Evolutionary conservation across 2,113 vertebrate species (phyloP).

Genomic region (Lagopus leucura): DNA sequence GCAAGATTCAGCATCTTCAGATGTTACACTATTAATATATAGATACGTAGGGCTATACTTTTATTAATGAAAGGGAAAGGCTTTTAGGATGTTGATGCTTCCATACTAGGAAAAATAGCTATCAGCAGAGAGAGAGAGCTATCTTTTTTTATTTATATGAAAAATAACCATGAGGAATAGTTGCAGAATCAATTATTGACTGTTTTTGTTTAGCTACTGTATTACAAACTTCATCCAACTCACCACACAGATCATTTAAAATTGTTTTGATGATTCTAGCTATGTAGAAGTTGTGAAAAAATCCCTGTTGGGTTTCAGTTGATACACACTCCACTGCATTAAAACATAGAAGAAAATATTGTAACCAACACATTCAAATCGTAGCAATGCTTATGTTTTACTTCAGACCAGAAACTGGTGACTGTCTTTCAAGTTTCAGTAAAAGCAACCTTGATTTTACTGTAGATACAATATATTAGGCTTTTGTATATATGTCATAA

Average conservation of each 20-base stretch:
- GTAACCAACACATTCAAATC: background rate
- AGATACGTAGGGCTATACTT: background rate
- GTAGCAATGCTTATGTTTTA: background rate
- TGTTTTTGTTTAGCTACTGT: background rate
- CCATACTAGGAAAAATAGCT: background rate
- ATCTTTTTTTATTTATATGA: background rate
- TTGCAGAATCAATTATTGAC: background rate
- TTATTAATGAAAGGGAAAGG: background rate
- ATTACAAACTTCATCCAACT: background rate
- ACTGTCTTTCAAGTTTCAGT: slow-evolving; percentile 6
- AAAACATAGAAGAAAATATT: background rate
- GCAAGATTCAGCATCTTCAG: slow-evolving; percentile 4
- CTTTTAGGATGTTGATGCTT: background rate
- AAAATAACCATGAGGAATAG: background rate
- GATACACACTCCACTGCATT: background rate
- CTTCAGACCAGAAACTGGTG: background rate
- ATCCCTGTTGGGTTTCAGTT: background rate
- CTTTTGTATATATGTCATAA: background rate
- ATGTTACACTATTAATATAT: background rate
- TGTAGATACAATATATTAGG: background rate
- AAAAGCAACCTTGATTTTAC: background rate
- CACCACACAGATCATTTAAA: background rate
- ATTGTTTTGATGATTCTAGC: background rate
- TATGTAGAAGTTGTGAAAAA: background rate
- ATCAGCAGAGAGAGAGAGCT: background rate